Evolutionary conservation across 1,140 invertebrate species (phyloP).

Genomic region (Eciton burchellii): DNA sequence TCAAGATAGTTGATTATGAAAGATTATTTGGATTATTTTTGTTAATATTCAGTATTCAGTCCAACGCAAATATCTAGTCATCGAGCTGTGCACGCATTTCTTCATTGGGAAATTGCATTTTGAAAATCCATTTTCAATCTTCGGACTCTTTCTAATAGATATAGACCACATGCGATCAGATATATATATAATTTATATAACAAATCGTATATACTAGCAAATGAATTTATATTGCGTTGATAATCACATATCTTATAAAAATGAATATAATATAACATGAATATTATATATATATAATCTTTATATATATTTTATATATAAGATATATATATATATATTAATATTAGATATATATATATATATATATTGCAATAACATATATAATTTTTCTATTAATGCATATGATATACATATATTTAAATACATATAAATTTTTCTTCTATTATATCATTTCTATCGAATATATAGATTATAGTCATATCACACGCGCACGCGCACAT

Average conservation of each 20-base stretch:
- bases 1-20: slow-evolving; percentile 19
- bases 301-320: too few relatives aligned
- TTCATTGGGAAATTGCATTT: slow-evolving; percentile 73
- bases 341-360: too few relatives aligned
- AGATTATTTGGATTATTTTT: slow-evolving; percentile 66
- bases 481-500: too few relatives aligned
- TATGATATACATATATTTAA: too few relatives aligned
- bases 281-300: too few relatives aligned
- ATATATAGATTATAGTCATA: too few relatives aligned
- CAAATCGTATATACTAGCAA: slow-evolving; percentile 17
- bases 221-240: slow-evolving; percentile 50
- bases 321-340: too few relatives aligned
- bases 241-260: slow-evolving; percentile 22
- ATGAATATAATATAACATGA: not conserved
- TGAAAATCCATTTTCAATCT: slow-evolving; percentile 76
- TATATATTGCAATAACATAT: not conserved
- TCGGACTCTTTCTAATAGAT: slow-evolving; percentile 62
- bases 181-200: slow-evolving; percentile 25
- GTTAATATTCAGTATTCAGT: slow-evolving; percentile 70
- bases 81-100: slow-evolving; percentile 67
- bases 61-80: slow-evolving; percentile 45
- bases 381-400: too few relatives aligned
- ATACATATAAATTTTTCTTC: too few relatives aligned
- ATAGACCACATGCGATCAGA: not conserved
- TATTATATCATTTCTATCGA: too few relatives aligned